A percentile compares a stretch with the other conserved stretches of the same genome.
These are phyloP conservation scores for Sturmia bella DNA, from an alignment of 2,888 invertebrate genomes.

Conservation along the genomic window DNA sequence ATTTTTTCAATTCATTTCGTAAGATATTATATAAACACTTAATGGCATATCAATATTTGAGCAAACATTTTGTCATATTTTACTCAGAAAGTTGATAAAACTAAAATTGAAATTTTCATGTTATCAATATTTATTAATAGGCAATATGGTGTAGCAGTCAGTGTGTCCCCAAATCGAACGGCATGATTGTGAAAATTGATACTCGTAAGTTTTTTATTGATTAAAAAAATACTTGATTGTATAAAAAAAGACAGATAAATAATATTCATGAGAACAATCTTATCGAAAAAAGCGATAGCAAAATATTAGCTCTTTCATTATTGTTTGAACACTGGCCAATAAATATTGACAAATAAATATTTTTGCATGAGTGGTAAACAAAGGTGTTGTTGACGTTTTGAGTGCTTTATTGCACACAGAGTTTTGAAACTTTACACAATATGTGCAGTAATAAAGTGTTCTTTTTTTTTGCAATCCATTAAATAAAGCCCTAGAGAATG, in stretches of 20 bases:
- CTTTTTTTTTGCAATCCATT: too few relatives aligned
- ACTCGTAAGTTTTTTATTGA: slow-evolving; percentile 19
- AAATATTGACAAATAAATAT: slow-evolving; percentile 48
- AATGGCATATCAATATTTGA: neutral
- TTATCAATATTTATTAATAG: slow-evolving; percentile 56
- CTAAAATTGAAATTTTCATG: slow-evolving; percentile 4
- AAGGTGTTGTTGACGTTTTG: slow-evolving; percentile 12
- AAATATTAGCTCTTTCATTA: neutral
- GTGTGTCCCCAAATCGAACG: slow-evolving; percentile 12
- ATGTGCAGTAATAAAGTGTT: neutral
- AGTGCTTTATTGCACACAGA: neutral
- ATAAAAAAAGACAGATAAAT: slow-evolving; percentile 15
- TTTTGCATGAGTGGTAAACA: slow-evolving; percentile 13
- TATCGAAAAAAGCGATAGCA: slow-evolving; percentile 22
- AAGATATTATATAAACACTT: slow-evolving; percentile 41
- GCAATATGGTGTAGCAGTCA: slow-evolving; percentile 3
- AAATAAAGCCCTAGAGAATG: too few relatives aligned
- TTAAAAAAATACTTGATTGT: slow-evolving; percentile 45
- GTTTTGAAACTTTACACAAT: slow-evolving; percentile 30
- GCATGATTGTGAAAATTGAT: slow-evolving; percentile 21
- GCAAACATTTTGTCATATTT: neutral
- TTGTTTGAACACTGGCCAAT: slow-evolving; percentile 35
- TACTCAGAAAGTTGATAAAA: neutral
- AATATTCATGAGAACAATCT: slow-evolving; percentile 36
- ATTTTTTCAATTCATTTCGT: slow-evolving; percentile 15